Conservation (phyloP, 2,888 invertebrate species). For the Deilephila porcellus region DNA sequence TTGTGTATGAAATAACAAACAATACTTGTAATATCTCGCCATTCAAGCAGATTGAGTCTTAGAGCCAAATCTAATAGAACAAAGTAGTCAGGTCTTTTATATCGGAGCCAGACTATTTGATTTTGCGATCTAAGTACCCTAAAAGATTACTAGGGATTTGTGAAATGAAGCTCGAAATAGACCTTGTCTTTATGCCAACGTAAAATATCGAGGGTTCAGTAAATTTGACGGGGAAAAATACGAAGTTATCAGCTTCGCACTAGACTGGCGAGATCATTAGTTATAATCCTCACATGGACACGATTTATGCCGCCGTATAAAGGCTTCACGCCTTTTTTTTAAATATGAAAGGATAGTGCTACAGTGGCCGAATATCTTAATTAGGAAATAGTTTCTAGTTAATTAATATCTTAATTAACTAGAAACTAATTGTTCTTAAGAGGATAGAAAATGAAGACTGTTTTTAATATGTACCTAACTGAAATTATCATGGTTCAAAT, state of each 20-base stretch:
- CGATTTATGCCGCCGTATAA: too few species aligned
- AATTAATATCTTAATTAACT: background rate
- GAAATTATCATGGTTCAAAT: background rate
- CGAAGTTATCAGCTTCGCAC: too few species aligned
- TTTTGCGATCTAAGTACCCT: conserved; percentile 9
- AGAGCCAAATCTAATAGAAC: background rate
- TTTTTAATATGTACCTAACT: background rate
- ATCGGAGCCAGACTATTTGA: conserved; percentile 3
- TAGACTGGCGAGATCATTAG: too few species aligned
- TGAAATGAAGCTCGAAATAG: conserved; percentile 7
- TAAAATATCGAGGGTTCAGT: background rate
- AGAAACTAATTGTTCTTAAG: too few species aligned
- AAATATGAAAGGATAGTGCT: too few species aligned
- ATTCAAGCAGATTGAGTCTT: background rate
- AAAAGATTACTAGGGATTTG: conserved; percentile 11
- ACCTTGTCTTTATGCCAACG: background rate
- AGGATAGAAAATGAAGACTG: too few species aligned
- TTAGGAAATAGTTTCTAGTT: too few species aligned
- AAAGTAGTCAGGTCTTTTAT: background rate
- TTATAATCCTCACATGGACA: too few species aligned
- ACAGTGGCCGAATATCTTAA: background rate
- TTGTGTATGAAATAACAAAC: background rate
- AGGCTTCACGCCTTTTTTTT: too few species aligned
- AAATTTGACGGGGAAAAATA: background rate
- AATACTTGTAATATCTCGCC: background rate